Conservation (phyloP, 2,888 invertebrate genomes). For the Megamerina dolium region DNA sequence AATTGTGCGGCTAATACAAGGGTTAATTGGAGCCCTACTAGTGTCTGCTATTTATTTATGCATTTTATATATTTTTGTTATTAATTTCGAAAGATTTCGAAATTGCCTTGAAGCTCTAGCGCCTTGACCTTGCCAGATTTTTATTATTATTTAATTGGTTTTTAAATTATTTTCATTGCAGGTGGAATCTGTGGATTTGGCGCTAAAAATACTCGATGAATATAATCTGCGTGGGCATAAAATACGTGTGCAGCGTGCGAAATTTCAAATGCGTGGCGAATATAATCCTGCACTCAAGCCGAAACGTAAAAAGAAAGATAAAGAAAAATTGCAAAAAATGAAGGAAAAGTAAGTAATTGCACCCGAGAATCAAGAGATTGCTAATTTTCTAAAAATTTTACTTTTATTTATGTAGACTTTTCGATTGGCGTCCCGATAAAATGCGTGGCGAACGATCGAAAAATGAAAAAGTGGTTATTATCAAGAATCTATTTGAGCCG, state of each 20-base stretch:
- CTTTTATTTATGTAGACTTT: constrained; percentile 55
- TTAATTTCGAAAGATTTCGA: too few species aligned
- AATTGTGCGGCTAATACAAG: too few species aligned
- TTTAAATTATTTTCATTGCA: constrained; percentile 39
- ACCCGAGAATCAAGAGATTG: not conserved
- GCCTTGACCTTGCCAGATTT: too few species aligned
- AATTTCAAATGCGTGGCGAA: constrained; percentile 88
- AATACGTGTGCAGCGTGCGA: constrained; percentile 84
- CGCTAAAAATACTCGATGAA: constrained; percentile 87
- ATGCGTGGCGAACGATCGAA: constrained; percentile 77
- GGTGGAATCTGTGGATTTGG: constrained; percentile 89
- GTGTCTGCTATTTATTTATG: too few species aligned
- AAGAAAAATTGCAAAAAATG: constrained; percentile 84
- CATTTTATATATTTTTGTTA: too few species aligned
- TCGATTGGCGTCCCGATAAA: constrained; percentile 96
- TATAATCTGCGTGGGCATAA: constrained; percentile 70
- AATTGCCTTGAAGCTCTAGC: too few species aligned
- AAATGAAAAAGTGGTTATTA: constrained; percentile 84
- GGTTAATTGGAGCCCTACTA: too few species aligned
- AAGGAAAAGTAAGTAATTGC: constrained; percentile 68
- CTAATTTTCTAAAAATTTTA: not conserved
- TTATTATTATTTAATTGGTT: too few species aligned
- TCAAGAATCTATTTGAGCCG: constrained; percentile 89
- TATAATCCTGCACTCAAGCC: constrained; percentile 91
- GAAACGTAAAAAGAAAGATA: constrained; percentile 82